Evolutionary conservation across 1,140 invertebrate genomes (phyloP).

Genomic region (Lepidurus arcticus): DNA sequence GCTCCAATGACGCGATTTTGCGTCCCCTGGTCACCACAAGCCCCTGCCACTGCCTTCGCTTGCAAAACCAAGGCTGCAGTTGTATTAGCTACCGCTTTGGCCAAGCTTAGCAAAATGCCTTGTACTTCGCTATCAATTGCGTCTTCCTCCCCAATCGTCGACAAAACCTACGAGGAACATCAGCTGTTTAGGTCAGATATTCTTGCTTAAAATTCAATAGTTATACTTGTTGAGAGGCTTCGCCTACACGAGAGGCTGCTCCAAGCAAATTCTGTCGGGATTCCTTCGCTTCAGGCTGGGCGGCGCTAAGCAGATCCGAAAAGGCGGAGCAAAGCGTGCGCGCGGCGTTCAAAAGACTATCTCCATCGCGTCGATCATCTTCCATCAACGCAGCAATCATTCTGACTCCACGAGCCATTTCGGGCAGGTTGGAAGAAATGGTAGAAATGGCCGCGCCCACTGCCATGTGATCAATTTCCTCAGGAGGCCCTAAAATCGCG

Average conservation of each 20-base stretch:
- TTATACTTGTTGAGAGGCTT: slow-evolving; percentile 83
- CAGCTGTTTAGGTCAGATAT: too few relatives aligned
- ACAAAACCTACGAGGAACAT: slow-evolving; percentile 48
- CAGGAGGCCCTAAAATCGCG: slow-evolving; percentile 52
- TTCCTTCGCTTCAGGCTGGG: slow-evolving; percentile 88
- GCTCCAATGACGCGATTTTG: slow-evolving; percentile 85
- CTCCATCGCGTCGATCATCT: slow-evolving; percentile 70
- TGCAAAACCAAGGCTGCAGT: slow-evolving; percentile 90
- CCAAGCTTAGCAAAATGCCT: slow-evolving; percentile 79
- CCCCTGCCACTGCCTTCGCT: slow-evolving; percentile 87
- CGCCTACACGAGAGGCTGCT: slow-evolving; percentile 90
- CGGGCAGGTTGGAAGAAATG: slow-evolving; percentile 91
- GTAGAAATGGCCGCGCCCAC: slow-evolving; percentile 95
- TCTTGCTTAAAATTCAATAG: too few relatives aligned
- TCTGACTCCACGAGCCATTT: slow-evolving; percentile 90
- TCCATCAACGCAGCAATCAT: slow-evolving; percentile 91
- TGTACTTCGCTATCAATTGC: slow-evolving; percentile 65
- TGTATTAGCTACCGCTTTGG: slow-evolving; percentile 94
- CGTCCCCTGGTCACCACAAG: slow-evolving; percentile 58
- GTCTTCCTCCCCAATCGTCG: slow-evolving; percentile 88
- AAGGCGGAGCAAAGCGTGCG: slow-evolving; percentile 87
- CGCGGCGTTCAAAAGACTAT: slow-evolving; percentile 84
- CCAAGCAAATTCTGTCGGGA: slow-evolving; percentile 86
- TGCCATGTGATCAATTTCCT: slow-evolving; percentile 86
- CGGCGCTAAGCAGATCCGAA: slow-evolving; percentile 86